Evolutionary conservation across 2,113 vertebrate species (phyloP), one percentile per base, ranked within the genome.

Genomic region (Eonycteris spelaea): DNA sequence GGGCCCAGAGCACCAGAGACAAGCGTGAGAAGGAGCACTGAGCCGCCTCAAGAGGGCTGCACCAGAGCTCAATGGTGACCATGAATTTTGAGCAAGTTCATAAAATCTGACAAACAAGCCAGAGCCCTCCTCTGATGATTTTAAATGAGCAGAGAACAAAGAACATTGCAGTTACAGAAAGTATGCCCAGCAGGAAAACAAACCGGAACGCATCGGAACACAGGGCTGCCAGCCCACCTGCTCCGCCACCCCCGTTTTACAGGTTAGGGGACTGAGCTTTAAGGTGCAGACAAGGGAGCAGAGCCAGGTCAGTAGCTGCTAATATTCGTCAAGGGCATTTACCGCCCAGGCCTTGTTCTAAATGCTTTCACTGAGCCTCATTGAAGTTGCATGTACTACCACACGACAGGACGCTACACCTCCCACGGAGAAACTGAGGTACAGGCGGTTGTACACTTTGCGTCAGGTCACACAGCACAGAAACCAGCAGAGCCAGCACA

Each of bases 61-160:
- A 38, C 9, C 53, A 33, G 30, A 92, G 22, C 71, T 19, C 91
- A 82, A 91, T 15, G 51, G 43, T 68, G 61, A 86, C 65, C 53
- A 77, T 77, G 43, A 85, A 82, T 93, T 87, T 75, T 82, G 22
- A 95, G 67, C 68, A 90, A 96, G 93, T 73, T 40, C 82, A 10
- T 78, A 51, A 80, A 75, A 93, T 68, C 74, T 57, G 91, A 88
- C 26, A 87, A 86, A 83, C 19, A 84, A 21, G 14, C 9, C 61
- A 53, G 93, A 95, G 45, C 38, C 40, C 55, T 53, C 86, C 83
- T 73, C 55, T 5, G 71, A 89, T 88, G n/a, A 84, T 40, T 95
- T 93, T 86, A 94, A 91, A 80, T 59, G 73, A 16, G 6, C 19
- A 83, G 53, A 68, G 73, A 71, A 70, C 35, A 57, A 55, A 79